These are phyloP conservation scores for Crocuta crocuta DNA, from an alignment of 2,113 vertebrate species.

Conservation along the genomic window DNA sequence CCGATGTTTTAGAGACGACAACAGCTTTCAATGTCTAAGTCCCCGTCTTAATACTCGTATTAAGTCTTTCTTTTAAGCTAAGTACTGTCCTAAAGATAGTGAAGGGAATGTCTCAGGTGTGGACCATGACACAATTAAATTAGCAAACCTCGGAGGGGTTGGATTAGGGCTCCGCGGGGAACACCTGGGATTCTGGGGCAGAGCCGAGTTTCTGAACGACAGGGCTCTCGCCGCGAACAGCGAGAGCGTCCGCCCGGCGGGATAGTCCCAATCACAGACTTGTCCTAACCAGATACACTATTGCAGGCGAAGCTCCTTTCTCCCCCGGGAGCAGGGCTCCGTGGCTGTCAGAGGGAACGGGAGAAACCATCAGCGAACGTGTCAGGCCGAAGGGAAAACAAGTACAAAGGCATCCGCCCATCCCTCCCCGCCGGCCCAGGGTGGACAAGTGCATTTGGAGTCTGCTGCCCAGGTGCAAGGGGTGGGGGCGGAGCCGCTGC, in stretches of 20 bases:
- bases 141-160: conserved; percentile 82
- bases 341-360: not conserved
- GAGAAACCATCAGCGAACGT: conserved; percentile 1
- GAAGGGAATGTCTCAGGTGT: conserved; percentile 86
- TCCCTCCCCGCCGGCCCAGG: not conserved
- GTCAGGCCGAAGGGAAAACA: not conserved
- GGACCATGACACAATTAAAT: conserved; percentile 88
- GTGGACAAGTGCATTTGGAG: not conserved
- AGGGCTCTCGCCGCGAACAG: conserved; percentile 58
- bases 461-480: conserved; percentile 57
- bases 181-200: conserved; percentile 80
- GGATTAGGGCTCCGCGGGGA: conserved; percentile 84
- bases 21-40: conserved; percentile 84
- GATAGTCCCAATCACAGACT: not conserved
- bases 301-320: not conserved
- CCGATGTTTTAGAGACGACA: conserved; percentile 80
- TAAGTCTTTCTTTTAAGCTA: conserved; percentile 85
- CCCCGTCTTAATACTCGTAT: conserved; percentile 84
- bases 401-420: conserved; percentile 30
- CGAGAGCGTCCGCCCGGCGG: not conserved
- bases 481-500: not conserved
- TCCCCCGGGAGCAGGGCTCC: not conserved
- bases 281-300: not conserved
- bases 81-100: conserved; percentile 84
- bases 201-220: conserved; percentile 70